Conservation (phyloP, 2,113 vertebrate species). For the Neotragus moschatus region DNA sequence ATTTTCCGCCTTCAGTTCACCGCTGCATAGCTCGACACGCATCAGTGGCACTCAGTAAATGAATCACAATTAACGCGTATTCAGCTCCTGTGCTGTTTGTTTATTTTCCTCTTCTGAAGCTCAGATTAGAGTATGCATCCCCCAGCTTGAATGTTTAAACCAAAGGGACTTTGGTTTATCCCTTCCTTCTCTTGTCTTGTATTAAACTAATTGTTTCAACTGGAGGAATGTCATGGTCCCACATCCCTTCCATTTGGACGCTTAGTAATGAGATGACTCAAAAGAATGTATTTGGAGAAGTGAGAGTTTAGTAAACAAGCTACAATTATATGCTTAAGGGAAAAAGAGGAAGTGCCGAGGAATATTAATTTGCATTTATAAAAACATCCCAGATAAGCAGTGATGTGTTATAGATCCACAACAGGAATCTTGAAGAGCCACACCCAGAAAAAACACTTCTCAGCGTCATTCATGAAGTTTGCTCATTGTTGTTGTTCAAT, state of each 20-base stretch:
- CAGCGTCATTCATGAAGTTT: not conserved
- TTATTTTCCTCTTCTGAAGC: conserved; percentile 43
- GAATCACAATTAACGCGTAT: conserved; percentile 58
- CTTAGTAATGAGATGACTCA: not conserved
- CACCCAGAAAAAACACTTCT: not conserved
- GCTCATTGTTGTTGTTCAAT: not conserved
- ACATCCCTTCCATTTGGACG: not conserved
- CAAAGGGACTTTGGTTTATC: not conserved
- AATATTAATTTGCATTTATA: not conserved
- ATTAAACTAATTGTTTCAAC: conserved; percentile 30
- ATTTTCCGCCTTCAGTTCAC: conserved; percentile 40
- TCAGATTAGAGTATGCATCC: not conserved
- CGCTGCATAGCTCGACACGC: not conserved
- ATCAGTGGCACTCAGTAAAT: conserved; percentile 49
- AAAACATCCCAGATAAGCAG: not conserved
- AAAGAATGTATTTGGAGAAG: not conserved
- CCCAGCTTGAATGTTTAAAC: conserved; percentile 24
- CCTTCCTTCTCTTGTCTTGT: not conserved
- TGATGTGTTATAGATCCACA: rapidly evolving
- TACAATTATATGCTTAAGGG: not conserved
- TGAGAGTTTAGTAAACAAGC: not conserved
- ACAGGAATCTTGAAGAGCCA: not conserved
- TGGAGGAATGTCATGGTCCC: not conserved
- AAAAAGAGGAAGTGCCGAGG: not conserved
- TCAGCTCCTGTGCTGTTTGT: conserved; percentile 56